Conservation (phyloP, 2,113 vertebrate genomes). For the Sander vitreus region DNA sequence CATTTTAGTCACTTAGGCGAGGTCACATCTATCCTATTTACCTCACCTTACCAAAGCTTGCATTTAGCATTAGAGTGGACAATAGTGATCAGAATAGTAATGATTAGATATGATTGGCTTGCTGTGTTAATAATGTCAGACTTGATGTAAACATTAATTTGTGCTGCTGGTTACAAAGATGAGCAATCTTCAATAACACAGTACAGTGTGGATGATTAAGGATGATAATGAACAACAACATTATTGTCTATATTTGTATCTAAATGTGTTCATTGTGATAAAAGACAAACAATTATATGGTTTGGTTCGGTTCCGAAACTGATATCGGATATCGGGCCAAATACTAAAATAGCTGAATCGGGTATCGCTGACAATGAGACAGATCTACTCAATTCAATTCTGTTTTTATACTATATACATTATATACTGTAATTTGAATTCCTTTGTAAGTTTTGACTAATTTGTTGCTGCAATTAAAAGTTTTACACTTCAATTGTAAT, state of each 20-base stretch:
- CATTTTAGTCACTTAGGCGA: slow-evolving; percentile 40
- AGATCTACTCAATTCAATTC: too few species aligned
- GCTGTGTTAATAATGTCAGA: not conserved
- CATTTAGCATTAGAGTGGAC: not conserved
- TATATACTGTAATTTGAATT: too few species aligned
- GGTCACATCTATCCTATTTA: slow-evolving; percentile 43
- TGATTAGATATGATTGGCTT: not conserved
- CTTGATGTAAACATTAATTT: not conserved
- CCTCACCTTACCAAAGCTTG: slow-evolving; percentile 14
- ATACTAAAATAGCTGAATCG: too few species aligned
- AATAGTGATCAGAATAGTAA: slow-evolving; percentile 11
- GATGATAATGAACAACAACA: not conserved
- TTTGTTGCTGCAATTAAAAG: too few species aligned
- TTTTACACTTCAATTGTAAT: too few species aligned
- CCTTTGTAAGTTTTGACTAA: too few species aligned
- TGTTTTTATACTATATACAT: too few species aligned
- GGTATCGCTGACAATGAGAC: too few species aligned
- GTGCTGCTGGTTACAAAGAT: not conserved
- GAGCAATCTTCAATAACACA: not conserved
- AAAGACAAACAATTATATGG: not conserved
- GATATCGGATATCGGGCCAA: too few species aligned
- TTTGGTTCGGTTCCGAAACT: too few species aligned
- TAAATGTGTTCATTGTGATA: not conserved
- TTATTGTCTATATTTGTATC: not conserved
- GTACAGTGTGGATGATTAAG: not conserved